These are phyloP conservation scores for Anser cygnoides DNA, from an alignment of 2,113 vertebrate species.

Conservation along the genomic window DNA sequence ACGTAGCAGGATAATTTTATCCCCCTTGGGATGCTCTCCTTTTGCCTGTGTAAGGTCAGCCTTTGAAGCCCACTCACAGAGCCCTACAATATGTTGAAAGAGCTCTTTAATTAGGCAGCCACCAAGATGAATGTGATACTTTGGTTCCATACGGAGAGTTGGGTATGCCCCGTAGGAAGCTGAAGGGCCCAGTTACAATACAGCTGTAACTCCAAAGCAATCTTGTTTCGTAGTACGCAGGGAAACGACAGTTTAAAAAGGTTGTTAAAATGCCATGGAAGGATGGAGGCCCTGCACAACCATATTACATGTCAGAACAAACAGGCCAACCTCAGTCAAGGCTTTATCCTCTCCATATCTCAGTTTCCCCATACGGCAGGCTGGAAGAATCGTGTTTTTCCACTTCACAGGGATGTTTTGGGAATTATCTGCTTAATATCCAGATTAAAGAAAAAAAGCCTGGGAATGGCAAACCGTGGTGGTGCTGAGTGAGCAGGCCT, in stretches of 20 bases:
- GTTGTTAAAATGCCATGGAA: neutral
- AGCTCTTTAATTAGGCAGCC: neutral
- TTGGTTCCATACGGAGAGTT: neutral
- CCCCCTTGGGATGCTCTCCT: neutral
- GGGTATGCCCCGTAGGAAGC: neutral
- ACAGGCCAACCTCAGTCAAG: neutral
- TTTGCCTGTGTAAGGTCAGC: neutral
- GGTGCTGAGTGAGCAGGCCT: neutral
- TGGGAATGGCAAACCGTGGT: neutral
- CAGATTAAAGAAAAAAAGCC: neutral
- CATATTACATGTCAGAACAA: neutral
- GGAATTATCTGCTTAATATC: slow-evolving; percentile 16
- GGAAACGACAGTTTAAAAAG: neutral
- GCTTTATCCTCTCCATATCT: neutral
- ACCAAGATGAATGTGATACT: neutral
- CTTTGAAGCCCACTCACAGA: neutral
- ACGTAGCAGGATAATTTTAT: neutral
- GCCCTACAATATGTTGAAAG: neutral
- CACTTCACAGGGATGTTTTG: neutral
- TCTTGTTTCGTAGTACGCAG: neutral
- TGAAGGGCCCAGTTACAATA: neutral
- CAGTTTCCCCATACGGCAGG: neutral
- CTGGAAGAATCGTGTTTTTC: neutral
- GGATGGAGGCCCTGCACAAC: neutral
- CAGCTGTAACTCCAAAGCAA: neutral